These are phyloP conservation scores for Macrosiphum euphorbiae DNA, from an alignment of 2,888 invertebrate genomes.

Conservation along the genomic window DNA sequence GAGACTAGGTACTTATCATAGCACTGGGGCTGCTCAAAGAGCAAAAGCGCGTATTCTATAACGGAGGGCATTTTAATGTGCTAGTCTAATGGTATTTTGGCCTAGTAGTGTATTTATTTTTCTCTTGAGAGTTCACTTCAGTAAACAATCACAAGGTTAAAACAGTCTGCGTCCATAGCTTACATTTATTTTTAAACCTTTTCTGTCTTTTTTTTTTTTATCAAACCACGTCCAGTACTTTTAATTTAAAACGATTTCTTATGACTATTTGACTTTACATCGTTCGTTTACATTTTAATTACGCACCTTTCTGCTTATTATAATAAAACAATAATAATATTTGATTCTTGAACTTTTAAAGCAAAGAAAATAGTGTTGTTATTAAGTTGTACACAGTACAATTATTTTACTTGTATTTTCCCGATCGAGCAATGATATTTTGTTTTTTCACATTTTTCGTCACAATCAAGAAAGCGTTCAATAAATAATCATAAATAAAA, in stretches of 20 bases:
- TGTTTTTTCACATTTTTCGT: neutral
- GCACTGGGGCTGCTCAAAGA: neutral
- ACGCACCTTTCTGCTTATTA: neutral
- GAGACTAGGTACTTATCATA: neutral
- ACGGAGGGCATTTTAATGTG: conserved; percentile 11
- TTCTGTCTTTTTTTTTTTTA: neutral
- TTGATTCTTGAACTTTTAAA: neutral
- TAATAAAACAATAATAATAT: neutral
- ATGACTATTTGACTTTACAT: neutral
- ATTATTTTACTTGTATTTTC: neutral
- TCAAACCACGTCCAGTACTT: neutral
- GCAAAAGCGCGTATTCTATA: conserved; percentile 9
- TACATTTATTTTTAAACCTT: conserved; percentile 5
- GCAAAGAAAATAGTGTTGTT: neutral
- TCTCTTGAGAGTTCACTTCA: conserved; percentile 15
- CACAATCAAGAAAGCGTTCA: neutral
- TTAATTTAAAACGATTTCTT: neutral
- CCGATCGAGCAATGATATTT: neutral
- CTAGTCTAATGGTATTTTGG: conserved; percentile 38
- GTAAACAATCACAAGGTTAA: conserved; percentile 26
- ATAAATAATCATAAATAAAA: neutral
- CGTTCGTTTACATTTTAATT: neutral
- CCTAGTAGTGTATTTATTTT: conserved; percentile 29
- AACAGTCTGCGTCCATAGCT: neutral
- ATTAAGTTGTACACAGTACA: neutral